Evolutionary conservation across 1,140 invertebrate species (phyloP).

Genomic region (Xylocopa sonorina): DNA sequence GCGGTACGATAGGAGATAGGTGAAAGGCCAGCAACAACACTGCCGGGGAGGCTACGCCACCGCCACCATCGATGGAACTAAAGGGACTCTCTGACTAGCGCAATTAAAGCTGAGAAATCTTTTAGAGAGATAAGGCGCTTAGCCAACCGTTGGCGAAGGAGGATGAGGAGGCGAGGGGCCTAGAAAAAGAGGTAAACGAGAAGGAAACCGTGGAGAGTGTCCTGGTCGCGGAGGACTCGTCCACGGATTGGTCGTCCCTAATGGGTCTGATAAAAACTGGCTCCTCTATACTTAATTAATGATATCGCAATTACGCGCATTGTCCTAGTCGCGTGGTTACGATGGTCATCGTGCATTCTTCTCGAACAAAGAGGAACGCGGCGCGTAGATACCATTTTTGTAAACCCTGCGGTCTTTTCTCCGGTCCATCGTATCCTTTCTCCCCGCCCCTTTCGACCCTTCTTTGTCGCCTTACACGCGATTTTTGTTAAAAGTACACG

Average conservation of each 20-base stretch:
- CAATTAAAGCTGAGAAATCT: constrained; percentile 73
- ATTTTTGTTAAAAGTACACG: neutral
- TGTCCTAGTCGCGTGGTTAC: neutral
- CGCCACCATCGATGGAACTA: constrained; percentile 41
- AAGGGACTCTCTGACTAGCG: constrained; percentile 62
- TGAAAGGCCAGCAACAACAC: constrained; percentile 56
- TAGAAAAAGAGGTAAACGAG: constrained; percentile 36
- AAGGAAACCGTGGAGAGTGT: neutral
- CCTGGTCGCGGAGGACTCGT: constrained; percentile 20
- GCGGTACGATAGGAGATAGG: constrained; percentile 59
- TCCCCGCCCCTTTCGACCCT: neutral
- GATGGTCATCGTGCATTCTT: constrained; percentile 6
- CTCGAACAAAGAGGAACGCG: neutral
- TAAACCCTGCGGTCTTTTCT: neutral
- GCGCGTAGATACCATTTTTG: constrained; percentile 7
- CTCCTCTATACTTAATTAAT: constrained; percentile 70
- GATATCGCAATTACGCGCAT: constrained; percentile 71
- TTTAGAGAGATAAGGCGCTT: constrained; percentile 61
- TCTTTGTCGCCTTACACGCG: neutral
- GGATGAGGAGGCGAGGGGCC: neutral
- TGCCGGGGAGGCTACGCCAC: constrained; percentile 1
- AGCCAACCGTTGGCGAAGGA: neutral
- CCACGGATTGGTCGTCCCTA: constrained; percentile 12
- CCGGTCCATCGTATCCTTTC: neutral
- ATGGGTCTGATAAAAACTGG: constrained; percentile 69